phyloP scores from a whole-genome alignment of 2,888 invertebrate species.

The Lasioglossum vierecki region DNA sequence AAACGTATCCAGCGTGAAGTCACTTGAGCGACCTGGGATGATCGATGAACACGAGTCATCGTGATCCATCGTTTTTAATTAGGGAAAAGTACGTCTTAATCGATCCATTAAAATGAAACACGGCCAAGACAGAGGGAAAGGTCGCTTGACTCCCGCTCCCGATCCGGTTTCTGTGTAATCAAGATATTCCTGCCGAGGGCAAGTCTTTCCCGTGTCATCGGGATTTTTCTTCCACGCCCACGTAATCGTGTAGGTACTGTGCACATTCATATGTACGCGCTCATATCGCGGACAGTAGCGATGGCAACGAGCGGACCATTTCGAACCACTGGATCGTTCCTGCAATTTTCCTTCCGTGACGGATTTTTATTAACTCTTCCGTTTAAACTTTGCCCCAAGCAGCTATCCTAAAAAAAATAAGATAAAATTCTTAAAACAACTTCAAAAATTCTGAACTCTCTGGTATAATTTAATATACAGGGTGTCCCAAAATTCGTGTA shows the following conservation, averaged over 20 bases:
- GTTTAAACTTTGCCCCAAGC: background rate
- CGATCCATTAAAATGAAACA: constrained; percentile 19
- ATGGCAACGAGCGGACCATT: constrained; percentile 7
- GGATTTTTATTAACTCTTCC: background rate
- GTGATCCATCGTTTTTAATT: constrained; percentile 33
- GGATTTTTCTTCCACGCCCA: constrained; percentile 33
- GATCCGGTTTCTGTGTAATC: constrained; percentile 43
- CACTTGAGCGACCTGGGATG: background rate
- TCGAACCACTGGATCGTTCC: background rate
- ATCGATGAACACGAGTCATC: constrained; percentile 10
- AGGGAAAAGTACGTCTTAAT: constrained; percentile 2
- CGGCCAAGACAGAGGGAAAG: background rate
- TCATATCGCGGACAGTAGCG: background rate
- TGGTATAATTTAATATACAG: background rate
- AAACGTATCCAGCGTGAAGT: background rate
- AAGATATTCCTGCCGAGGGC: constrained; percentile 37
- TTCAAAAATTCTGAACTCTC: background rate
- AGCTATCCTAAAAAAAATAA: background rate
- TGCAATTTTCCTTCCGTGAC: background rate
- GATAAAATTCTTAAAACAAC: background rate
- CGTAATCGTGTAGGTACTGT: background rate
- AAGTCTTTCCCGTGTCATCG: constrained; percentile 27
- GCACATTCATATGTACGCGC: background rate
- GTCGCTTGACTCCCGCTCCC: constrained; percentile 31
- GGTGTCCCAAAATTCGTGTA: no score